Evolutionary conservation across 2,888 invertebrate species (phyloP), one percentile per base, ranked within the genome.

Genomic region (Xestia sexstrigata): DNA sequence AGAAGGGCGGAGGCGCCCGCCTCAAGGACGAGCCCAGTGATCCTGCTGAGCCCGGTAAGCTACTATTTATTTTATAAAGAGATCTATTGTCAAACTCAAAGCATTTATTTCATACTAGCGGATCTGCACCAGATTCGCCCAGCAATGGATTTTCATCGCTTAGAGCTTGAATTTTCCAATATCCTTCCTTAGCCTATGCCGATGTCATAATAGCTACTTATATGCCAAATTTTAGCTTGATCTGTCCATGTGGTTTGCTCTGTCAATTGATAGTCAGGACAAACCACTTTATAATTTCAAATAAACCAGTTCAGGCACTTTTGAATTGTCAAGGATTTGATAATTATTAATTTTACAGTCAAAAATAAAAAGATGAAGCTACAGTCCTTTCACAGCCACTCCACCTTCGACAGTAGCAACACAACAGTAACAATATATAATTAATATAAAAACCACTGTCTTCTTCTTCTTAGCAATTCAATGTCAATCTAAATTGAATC

Each of bases 1-100:
- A 96, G 95, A 97, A 97, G 93, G 97, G 97, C 91, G 97, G 97
- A 84, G 96, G 96, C 84, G 96, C 96, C 94, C 96, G 96, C 91
- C 96, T 96, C 87, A 96, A 97, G 90, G 96, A 97, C 91, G 96
- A 96, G 92, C 96, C 96, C 90, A 96, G 92, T 88, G 96, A 96
- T 90, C 96, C 96, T 81, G 93, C 96, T 82, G 97, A 97, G 91
- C 96, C 97, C 90, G 97, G 97, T 97, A 87, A 93, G 92, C 35
- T 8, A 45, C 13, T 7, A 42, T 26, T 30, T 13, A 42, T 9
- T 60, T 60, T 60, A 58, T 15, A 6, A 2, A n/a, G 11, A 13
- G 13, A n/a, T 60, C 3, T 26, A 26, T 11, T n/a, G 55, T 30
- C 26, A 60, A 60, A 30, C 58, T 60, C 17, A 15, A 58, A 30